phyloP scores from a whole-genome alignment of 2,113 vertebrate genomes.

The Procapra przewalskii region DNA sequence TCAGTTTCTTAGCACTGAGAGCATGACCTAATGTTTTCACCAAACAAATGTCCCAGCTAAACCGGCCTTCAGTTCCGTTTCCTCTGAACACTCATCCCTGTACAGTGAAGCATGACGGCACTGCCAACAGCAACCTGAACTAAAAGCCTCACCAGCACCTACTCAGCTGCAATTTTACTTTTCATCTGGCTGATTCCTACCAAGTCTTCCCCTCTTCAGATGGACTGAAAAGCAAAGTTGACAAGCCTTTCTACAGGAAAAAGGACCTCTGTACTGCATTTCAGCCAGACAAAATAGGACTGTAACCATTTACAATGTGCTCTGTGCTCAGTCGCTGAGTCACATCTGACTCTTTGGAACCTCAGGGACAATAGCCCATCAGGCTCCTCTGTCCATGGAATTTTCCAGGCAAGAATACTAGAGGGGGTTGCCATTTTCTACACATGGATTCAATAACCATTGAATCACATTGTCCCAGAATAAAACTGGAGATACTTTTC shows the following conservation, averaged over 20 bases:
- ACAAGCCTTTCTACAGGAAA: not conserved
- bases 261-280: not conserved
- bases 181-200: not conserved
- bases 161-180: not conserved
- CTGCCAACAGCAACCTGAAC: not conserved
- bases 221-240: not conserved
- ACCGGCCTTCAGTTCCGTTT: not conserved
- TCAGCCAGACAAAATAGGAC: not conserved
- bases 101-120: not conserved
- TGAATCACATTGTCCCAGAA: not conserved
- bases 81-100: not conserved
- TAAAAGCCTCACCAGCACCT: not conserved
- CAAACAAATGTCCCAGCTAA: not conserved
- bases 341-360: not conserved
- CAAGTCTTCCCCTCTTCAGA: not conserved
- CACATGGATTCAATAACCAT: not conserved
- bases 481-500: not conserved
- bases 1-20: not conserved
- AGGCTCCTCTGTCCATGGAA: not conserved
- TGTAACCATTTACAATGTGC: not conserved
- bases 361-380: not conserved
- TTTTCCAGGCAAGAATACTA: not conserved
- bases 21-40: not conserved
- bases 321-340: not conserved
- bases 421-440: not conserved